A percentile compares a stretch with the other conserved stretches of the same genome.
Conservation (phyloP, 2,888 invertebrate genomes). For the Octonoba sinensis region DNA sequence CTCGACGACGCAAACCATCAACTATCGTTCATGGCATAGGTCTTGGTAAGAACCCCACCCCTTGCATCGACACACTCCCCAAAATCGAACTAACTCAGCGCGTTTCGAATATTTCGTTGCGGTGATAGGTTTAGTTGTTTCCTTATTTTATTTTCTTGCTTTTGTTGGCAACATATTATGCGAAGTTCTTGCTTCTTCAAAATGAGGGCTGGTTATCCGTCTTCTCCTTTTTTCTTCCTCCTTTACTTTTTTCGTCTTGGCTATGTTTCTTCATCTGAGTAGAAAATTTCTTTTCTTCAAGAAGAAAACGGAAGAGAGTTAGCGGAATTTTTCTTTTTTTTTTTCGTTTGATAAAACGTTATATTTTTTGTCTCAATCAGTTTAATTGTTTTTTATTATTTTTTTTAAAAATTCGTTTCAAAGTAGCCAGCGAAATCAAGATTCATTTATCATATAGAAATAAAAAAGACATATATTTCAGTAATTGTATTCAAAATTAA, state of each 20-base stretch:
- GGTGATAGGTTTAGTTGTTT: slow-evolving; percentile 21
- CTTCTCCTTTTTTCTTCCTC: slow-evolving; percentile 4
- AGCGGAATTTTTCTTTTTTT: neutral
- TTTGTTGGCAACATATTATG: slow-evolving; percentile 45
- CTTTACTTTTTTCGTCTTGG: neutral
- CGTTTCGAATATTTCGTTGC: slow-evolving; percentile 49
- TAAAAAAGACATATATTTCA: no score
- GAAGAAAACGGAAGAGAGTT: neutral
- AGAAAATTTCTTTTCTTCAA: slow-evolving; percentile 1
- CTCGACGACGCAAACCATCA: slow-evolving; percentile 43
- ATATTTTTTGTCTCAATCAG: no score
- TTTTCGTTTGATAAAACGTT: no score
- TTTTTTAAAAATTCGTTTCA: no score
- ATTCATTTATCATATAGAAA: no score
- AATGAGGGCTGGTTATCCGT: slow-evolving; percentile 43
- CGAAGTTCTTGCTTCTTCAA: slow-evolving; percentile 39
- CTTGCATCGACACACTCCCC: neutral
- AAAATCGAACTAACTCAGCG: slow-evolving; percentile 56
- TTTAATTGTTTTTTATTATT: no score
- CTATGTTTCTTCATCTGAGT: slow-evolving; percentile 7
- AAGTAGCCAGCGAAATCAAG: no score
- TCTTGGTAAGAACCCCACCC: slow-evolving; percentile 29
- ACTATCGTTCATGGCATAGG: slow-evolving; percentile 59
- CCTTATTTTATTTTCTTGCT: slow-evolving; percentile 7
- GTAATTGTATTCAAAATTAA: no score